These are phyloP conservation scores for Clepsis dumicolana DNA, from an alignment of 2,888 invertebrate species.

Conservation along the genomic window DNA sequence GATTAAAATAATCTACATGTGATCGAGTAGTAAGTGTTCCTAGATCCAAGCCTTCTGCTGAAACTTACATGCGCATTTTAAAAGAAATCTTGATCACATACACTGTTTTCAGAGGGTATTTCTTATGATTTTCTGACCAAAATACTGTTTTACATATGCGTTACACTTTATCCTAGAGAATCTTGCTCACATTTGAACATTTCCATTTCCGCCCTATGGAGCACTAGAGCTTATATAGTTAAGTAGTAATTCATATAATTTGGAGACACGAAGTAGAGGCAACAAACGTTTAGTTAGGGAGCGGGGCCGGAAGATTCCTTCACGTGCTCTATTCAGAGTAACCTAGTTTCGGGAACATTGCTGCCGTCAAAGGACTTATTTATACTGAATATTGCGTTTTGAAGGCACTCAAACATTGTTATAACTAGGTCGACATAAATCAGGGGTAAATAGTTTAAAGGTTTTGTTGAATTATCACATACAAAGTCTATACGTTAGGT, in stretches of 20 bases:
- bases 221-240: neutral
- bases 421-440: conserved; percentile 8
- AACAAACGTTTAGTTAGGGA: conserved; percentile 18
- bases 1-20: neutral
- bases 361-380: conserved; percentile 15
- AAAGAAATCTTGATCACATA: too few species aligned
- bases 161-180: too few species aligned
- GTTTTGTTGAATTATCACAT: neutral
- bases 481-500: neutral
- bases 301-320: conserved; percentile 8
- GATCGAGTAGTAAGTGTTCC: neutral
- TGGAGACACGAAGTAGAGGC: conserved; percentile 1
- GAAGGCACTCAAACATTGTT: conserved; percentile 8
- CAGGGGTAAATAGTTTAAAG: neutral
- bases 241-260: conserved; percentile 2
- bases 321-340: conserved; percentile 16
- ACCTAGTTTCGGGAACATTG: conserved; percentile 5
- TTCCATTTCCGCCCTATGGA: neutral
- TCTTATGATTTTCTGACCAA: too few species aligned
- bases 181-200: neutral
- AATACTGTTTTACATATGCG: too few species aligned
- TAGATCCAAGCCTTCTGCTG: conserved; percentile 1
- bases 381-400: conserved; percentile 8
- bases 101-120: too few species aligned
- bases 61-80: too few species aligned